These are phyloP conservation scores for Habrosyne pyritoides DNA, from an alignment of 2,888 invertebrate genomes.

Conservation along the genomic window DNA sequence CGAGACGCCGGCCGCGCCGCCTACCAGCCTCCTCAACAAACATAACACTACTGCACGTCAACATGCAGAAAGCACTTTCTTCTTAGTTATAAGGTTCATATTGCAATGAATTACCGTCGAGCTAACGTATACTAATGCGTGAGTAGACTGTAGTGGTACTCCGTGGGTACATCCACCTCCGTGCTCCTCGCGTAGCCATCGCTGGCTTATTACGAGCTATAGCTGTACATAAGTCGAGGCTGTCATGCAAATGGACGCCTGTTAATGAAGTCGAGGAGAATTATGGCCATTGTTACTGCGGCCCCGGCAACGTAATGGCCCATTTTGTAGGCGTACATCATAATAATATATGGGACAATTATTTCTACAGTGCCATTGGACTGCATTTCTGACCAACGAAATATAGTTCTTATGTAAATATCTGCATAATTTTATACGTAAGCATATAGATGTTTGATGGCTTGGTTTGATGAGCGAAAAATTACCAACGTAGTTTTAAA, in stretches of 20 bases:
- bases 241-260: slow-evolving; percentile 83
- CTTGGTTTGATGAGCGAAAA: no score
- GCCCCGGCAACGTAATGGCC: slow-evolving; percentile 73
- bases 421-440: background rate
- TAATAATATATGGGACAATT: slow-evolving; percentile 77
- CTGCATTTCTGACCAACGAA: slow-evolving; percentile 60
- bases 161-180: slow-evolving; percentile 54
- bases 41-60: slow-evolving; percentile 40
- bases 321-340: slow-evolving; percentile 78
- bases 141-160: slow-evolving; percentile 38
- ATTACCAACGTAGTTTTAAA: no score
- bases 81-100: slow-evolving; percentile 43
- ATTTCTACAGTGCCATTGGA: slow-evolving; percentile 63
- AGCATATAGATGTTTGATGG: no score
- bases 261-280: slow-evolving; percentile 82
- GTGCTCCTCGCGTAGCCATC: slow-evolving; percentile 52
- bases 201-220: slow-evolving; percentile 65
- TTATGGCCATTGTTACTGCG: slow-evolving; percentile 81
- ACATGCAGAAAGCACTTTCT: slow-evolving; percentile 24
- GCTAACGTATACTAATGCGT: slow-evolving; percentile 15
- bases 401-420: slow-evolving; percentile 47
- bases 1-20: slow-evolving; percentile 64
- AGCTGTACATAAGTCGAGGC: slow-evolving; percentile 61
- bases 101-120: slow-evolving; percentile 24
- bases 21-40: slow-evolving; percentile 57